Evolutionary conservation across 2,888 invertebrate genomes (phyloP).

Genomic region (Allolobophora icterica): DNA sequence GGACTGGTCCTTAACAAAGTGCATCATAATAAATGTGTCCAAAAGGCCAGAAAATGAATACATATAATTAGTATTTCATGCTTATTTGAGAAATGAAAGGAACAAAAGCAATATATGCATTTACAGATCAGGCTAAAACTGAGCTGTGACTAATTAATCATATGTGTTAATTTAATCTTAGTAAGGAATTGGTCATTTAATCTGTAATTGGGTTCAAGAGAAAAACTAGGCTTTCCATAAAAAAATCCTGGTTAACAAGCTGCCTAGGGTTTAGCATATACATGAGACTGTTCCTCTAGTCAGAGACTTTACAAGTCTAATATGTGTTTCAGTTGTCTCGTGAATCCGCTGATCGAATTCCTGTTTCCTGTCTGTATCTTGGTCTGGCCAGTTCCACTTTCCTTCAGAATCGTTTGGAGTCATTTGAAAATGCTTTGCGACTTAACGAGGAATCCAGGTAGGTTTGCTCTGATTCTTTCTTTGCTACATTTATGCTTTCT

Average conservation of each 20-base stretch:
- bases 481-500: background rate
- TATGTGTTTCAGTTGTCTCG: background rate
- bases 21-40: too few relatives aligned
- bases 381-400: slow-evolving; percentile 23
- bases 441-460: slow-evolving; percentile 21
- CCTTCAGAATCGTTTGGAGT: slow-evolving; percentile 25
- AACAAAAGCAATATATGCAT: too few relatives aligned
- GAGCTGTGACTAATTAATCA: too few relatives aligned
- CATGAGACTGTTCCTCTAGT: background rate
- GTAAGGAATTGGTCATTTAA: background rate
- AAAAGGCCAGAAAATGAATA: too few relatives aligned
- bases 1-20: too few relatives aligned
- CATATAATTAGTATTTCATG: too few relatives aligned
- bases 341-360: background rate
- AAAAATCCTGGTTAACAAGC: background rate
- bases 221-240: background rate
- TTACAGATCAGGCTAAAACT: too few relatives aligned
- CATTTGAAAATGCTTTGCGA: background rate
- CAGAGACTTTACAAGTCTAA: background rate
- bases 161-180: too few relatives aligned
- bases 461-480: background rate
- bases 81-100: too few relatives aligned
- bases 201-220: background rate
- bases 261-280: background rate
- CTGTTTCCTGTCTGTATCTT: background rate